Base-by-base conservation (phyloP, 2,888 invertebrate genomes). In the Clostera curtula region DNA sequence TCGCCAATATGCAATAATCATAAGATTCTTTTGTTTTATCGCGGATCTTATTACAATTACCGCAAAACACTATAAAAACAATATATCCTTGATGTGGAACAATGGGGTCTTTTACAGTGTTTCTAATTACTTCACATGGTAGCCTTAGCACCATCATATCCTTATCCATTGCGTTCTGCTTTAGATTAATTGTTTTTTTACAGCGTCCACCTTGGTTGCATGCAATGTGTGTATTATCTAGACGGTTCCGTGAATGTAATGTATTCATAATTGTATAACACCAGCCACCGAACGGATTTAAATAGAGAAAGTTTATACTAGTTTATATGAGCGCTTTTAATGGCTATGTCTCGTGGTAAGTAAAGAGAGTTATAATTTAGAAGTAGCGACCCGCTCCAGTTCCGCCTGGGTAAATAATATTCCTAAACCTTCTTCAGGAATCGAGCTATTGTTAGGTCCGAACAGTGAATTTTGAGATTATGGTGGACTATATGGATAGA, bases 11-110 rank as follows among this genome's bases (percentile, higher is more conserved):
- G 19, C 29, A n/a, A n/a, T n/a, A n/a, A n/a, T n/a, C 34, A 37
- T 45, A 39, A 43, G 43, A 40, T 40, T 27, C 26, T 28, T 27
- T 38, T 42, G 39, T 43, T 26, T 34, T 9, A 11, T 68, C 55
- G 63, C 63, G 75, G 73, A 76, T 52, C 29, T 31, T 30, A 42
- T 41, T 43, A 38, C 54, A 61, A 68, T 63, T 59, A 55, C 63
- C 66, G 54, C 60, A 43, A 66, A 67, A 65, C 56, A 32, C 24
- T 46, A 59, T 64, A 75, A 70, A 72, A 75, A 77, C 64, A 25
- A 31, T 72, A 60, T 69, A 69, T 79, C 82, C 79, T 80, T 76
- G 71, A 65, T 25, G 24, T 36, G 31, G 55, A 57, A 80, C 79
- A 82, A 80, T 79, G 56, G 70, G 49, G 36, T 45, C 40, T 46